Percentiles rank a stretch among this genome's conserved stretches.
Evolutionary conservation across 2,797 vertebrate genomes (phyloP).

Genomic region (Arremon aurantiirostris): DNA sequence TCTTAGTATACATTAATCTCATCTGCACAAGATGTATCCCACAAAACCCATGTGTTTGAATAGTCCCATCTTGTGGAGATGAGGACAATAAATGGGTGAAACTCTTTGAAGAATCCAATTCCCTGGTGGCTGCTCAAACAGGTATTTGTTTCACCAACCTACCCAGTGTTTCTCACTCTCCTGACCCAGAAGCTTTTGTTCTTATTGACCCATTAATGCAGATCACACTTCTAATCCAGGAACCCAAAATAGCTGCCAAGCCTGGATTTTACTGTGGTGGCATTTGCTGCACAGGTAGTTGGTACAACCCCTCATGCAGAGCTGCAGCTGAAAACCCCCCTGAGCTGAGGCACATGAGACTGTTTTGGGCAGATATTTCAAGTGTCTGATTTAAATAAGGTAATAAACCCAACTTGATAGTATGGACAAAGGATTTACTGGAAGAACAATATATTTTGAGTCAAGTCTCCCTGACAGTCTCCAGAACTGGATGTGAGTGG

Average conservation of each 20-base stretch:
- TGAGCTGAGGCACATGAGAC: rapidly evolving
- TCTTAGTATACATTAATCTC: background rate
- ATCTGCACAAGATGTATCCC: background rate
- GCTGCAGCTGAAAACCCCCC: background rate
- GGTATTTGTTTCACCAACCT: background rate
- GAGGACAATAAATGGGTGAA: background rate
- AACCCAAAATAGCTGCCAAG: conserved; percentile 45
- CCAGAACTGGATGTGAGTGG: background rate
- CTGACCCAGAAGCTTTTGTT: background rate
- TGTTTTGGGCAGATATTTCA: background rate
- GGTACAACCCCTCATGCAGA: background rate
- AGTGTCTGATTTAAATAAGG: background rate
- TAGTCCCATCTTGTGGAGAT: background rate
- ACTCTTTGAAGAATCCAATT: background rate
- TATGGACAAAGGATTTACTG: background rate
- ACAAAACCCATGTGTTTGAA: background rate
- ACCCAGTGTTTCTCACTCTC: background rate
- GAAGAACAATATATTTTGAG: background rate
- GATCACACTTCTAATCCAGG: conserved; percentile 51
- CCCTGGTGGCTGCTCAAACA: background rate
- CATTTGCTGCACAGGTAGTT: background rate
- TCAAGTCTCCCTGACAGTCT: rapidly evolving
- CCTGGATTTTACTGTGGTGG: conserved; percentile 12
- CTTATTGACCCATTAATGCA: conserved; percentile 32
- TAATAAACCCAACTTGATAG: background rate